These are phyloP conservation scores for Macropus fuliginosus DNA, from an alignment of 2,797 vertebrate species.

Conservation along the genomic window DNA sequence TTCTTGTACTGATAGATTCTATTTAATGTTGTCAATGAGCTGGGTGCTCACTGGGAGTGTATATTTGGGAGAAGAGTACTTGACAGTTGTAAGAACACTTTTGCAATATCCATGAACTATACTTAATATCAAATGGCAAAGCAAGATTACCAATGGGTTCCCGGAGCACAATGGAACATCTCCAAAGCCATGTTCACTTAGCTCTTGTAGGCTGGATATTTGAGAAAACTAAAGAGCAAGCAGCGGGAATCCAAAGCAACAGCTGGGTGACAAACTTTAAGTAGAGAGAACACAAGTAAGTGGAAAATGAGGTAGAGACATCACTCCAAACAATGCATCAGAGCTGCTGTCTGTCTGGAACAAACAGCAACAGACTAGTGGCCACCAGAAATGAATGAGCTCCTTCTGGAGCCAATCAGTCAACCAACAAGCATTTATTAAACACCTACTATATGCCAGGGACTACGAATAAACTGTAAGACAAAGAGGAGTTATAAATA, in stretches of 20 bases:
- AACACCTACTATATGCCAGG: neutral
- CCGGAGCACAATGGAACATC: neutral
- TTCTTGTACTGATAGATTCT: neutral
- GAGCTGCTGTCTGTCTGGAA: neutral
- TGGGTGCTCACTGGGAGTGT: neutral
- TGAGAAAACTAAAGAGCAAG: neutral
- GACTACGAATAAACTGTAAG: neutral
- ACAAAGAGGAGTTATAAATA: neutral
- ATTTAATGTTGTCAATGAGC: neutral
- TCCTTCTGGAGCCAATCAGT: slow-evolving; percentile 11
- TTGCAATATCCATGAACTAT: neutral
- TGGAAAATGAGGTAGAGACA: neutral
- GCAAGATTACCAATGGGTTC: neutral
- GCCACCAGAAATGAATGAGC: neutral
- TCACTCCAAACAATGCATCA: neutral
- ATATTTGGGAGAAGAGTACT: neutral
- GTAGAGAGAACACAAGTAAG: neutral
- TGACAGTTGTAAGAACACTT: neutral
- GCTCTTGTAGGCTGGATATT: neutral
- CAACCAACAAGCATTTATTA: neutral
- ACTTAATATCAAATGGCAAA: neutral
- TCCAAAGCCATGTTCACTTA: neutral
- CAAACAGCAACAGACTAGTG: neutral
- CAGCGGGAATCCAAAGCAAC: neutral
- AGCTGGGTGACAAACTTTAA: neutral